Base-by-base conservation (phyloP, 2,797 vertebrate genomes). In the Acanthurus tractus region DNA sequence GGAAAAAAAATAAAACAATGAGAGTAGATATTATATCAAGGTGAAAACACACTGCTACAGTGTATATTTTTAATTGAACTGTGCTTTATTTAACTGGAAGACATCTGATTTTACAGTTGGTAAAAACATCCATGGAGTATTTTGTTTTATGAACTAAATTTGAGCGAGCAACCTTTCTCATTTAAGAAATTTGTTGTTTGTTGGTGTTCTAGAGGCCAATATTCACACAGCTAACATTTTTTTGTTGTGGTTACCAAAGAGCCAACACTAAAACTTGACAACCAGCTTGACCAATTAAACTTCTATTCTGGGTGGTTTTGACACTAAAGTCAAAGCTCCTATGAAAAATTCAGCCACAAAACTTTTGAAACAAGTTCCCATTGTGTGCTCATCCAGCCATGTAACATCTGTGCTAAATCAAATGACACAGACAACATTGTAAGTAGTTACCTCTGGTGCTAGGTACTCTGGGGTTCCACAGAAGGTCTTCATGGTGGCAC, bases 401-500 rank as follows among this genome's bases (percentile, higher is more conserved):
- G 40, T 55, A 23, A 17, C 61, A 57, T 57, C 14, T n/a, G 2
- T 44, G 15, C 20, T 22, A 8, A 56, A 38, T 54, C 36, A 45
- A 12, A 71, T 45, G 18, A 61, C 22, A 52, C 9, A 53, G 13
- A 61, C 34, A 17, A 68, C 3, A 18, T 8, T 22, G 15, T 13
- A 56, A 36, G 44, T 18, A 6, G 4, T 89, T 91, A 98, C 98
- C 96, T 99, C 97, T 0, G 97, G 98, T 0, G 98, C 98, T 81
- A 99, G 92, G 92, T 99, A 99, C 89, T 99, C 97, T 0, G 98
- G 97, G 0, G 97, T 99, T 25, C 98, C 98, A 34, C 97, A 99
- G 90, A 99, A 99, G 8, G 98, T 99, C 75, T 96, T 98, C 97
- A 98, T 99, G 70, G 98, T 97, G 86, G 97, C 97, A 0, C 97